These are phyloP conservation scores for Archips xylosteana DNA, from an alignment of 2,888 invertebrate genomes.

Conservation along the genomic window DNA sequence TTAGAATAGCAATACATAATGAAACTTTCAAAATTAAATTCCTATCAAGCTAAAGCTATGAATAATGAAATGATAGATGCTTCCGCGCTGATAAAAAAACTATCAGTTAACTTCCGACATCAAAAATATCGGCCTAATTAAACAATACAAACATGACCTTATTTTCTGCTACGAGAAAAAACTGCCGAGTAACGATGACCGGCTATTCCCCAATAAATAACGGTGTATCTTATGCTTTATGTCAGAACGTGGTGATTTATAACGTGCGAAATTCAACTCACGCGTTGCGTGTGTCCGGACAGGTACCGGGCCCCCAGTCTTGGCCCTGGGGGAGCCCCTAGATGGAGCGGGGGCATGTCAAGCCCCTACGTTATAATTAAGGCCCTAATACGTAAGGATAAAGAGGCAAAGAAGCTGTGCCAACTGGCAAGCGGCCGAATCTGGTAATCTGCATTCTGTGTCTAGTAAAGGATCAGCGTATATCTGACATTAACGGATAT, in stretches of 20 bases:
- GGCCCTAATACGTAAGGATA: slow-evolving; percentile 11
- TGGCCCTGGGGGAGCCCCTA: slow-evolving; percentile 19
- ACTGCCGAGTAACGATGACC: slow-evolving; percentile 36
- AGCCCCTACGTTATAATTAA: slow-evolving; percentile 32
- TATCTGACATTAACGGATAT: slow-evolving; percentile 24
- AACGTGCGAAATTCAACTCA: slow-evolving; percentile 40
- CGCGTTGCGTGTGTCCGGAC: slow-evolving; percentile 37
- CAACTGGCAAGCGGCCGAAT: slow-evolving; percentile 33
- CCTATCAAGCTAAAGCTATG: slow-evolving; percentile 2
- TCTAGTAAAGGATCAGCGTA: slow-evolving; percentile 27
- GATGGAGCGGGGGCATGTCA: not conserved
- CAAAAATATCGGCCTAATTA: slow-evolving; percentile 9
- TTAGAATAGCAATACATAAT: not conserved
- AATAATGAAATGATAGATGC: slow-evolving; percentile 12
- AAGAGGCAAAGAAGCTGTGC: slow-evolving; percentile 24
- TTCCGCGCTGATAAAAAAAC: slow-evolving; percentile 12
- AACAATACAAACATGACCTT: slow-evolving; percentile 19
- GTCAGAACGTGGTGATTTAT: slow-evolving; percentile 40
- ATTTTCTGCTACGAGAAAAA: slow-evolving; percentile 20
- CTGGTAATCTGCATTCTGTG: slow-evolving; percentile 32
- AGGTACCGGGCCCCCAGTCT: slow-evolving; percentile 11
- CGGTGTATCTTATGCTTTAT: slow-evolving; percentile 35
- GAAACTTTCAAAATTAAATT: slow-evolving; percentile 7
- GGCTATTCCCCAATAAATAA: slow-evolving; percentile 34
- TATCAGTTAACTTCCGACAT: slow-evolving; percentile 11